A percentile compares a stretch with the other conserved stretches of the same genome.
Evolutionary conservation across 2,888 invertebrate genomes (phyloP).

Genomic region (Acronicta aceris): DNA sequence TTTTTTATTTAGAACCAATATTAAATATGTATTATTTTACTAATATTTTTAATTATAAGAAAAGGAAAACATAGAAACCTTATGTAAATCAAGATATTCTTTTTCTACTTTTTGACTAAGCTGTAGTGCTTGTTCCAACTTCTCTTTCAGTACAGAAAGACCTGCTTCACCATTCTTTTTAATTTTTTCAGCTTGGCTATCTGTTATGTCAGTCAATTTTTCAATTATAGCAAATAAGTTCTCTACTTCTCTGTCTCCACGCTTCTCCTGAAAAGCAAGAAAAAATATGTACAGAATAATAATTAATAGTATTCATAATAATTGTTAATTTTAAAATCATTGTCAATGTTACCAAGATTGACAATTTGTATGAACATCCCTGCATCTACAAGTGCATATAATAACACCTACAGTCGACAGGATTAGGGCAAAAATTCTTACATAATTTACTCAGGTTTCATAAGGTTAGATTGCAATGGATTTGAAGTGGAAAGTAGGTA

Average conservation of each 20-base stretch:
- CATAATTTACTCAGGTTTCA: background rate
- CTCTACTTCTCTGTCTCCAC: slow-evolving; percentile 94
- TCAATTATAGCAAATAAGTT: slow-evolving; percentile 93
- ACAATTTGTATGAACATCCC: too few relatives aligned
- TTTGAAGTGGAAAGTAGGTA: background rate
- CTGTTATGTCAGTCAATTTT: slow-evolving; percentile 93
- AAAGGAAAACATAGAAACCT: slow-evolving; percentile 75
- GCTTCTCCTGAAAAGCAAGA: slow-evolving; percentile 90
- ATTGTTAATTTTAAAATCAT: too few relatives aligned
- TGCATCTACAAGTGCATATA: too few relatives aligned
- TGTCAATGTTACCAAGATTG: too few relatives aligned
- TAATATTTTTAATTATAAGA: background rate
- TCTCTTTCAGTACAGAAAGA: slow-evolving; percentile 90
- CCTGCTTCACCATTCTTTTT: slow-evolving; percentile 90
- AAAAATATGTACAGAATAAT: background rate
- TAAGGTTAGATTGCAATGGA: background rate
- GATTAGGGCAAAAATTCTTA: too few relatives aligned
- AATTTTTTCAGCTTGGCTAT: slow-evolving; percentile 92
- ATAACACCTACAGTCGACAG: too few relatives aligned
- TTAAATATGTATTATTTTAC: too few relatives aligned
- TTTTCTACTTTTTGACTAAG: slow-evolving; percentile 90
- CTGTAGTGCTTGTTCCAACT: slow-evolving; percentile 91
- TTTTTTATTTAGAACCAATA: too few relatives aligned
- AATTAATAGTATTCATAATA: background rate
- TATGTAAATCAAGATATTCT: slow-evolving; percentile 87